Evolutionary conservation across 2,797 vertebrate species (phyloP).

Genomic region (Spheniscus humboldti): DNA sequence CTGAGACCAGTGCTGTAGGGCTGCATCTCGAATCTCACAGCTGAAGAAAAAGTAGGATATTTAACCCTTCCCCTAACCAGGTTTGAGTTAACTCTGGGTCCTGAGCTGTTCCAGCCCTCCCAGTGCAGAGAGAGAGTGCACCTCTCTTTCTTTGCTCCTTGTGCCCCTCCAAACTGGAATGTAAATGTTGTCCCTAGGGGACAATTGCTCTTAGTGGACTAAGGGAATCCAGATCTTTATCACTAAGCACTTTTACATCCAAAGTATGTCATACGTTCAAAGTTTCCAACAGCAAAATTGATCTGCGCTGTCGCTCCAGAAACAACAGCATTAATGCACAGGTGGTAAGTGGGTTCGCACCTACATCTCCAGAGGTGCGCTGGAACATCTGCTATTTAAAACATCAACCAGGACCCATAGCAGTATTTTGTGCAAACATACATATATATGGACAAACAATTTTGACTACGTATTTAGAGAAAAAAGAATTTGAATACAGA

Average conservation of each 20-base stretch:
- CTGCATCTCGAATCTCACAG: neutral
- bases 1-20: neutral
- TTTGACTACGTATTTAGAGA: neutral
- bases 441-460: neutral
- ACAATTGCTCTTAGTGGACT: neutral
- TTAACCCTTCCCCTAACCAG: neutral
- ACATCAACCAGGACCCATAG: neutral
- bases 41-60: neutral
- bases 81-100: neutral
- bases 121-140: neutral
- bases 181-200: neutral
- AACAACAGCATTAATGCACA: neutral
- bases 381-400: neutral
- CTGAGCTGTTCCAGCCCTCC: neutral
- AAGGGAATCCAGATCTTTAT: neutral
- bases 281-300: neutral
- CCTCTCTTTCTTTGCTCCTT: neutral
- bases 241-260: neutral
- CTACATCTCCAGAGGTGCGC: neutral
- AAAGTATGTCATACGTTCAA: neutral
- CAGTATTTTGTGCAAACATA: neutral
- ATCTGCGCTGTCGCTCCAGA: neutral
- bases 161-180: neutral
- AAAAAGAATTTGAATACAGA: neutral
- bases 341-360: neutral